Percentiles rank a stretch among this genome's conserved stretches.
Evolutionary conservation across 1,140 invertebrate genomes (phyloP).

Genomic region (Drosophila eugracilis): DNA sequence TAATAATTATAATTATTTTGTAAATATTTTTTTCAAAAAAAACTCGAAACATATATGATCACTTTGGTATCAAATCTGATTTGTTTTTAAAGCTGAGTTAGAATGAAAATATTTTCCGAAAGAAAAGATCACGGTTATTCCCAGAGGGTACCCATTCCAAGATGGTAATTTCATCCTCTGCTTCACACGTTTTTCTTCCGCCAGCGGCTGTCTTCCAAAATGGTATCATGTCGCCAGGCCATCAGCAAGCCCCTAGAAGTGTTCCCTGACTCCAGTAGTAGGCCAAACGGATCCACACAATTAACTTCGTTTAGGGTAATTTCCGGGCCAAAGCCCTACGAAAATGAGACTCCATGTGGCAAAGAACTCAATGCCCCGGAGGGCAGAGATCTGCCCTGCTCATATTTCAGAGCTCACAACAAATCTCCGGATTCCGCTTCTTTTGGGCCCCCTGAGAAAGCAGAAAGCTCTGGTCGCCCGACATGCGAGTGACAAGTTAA

Average conservation of each 20-base stretch:
- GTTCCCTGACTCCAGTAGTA: conserved; percentile 11
- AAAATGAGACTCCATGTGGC: conserved; percentile 3
- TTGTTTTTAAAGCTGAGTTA: background rate
- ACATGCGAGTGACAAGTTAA: conserved; percentile 69
- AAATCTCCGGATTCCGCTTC: conserved; percentile 20
- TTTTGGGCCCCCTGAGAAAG: conserved; percentile 1
- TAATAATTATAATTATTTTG: background rate
- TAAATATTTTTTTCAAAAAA: background rate
- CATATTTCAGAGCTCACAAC: conserved; percentile 13
- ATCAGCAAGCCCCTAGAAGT: conserved; percentile 33
- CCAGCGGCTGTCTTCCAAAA: conserved; percentile 8
- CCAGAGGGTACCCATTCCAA: background rate
- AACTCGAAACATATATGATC: no score
- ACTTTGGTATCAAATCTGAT: background rate
- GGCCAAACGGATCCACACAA: conserved; percentile 51
- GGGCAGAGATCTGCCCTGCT: background rate
- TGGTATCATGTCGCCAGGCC: conserved; percentile 30
- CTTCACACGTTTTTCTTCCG: conserved; percentile 9
- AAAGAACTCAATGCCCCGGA: conserved; percentile 1
- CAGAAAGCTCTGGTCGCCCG: conserved; percentile 1
- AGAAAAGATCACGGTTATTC: background rate
- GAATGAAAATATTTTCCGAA: background rate
- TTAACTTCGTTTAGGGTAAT: conserved; percentile 48
- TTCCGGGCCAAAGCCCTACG: conserved; percentile 25
- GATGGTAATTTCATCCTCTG: background rate